Conservation (phyloP, 2,888 invertebrate genomes). For the Pyralis farinalis region DNA sequence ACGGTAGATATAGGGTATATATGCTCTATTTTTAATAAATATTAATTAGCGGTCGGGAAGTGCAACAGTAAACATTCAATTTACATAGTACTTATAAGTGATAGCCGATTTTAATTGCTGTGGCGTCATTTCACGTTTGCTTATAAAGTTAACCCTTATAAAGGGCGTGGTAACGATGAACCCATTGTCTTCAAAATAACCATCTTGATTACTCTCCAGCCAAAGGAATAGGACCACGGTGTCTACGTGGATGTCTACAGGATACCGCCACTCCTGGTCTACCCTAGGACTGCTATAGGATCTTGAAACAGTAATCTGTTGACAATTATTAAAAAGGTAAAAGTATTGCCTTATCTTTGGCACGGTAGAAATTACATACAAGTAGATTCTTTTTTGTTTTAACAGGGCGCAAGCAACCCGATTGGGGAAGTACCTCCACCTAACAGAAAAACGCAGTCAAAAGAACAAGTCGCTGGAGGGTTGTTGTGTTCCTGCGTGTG, state of each 20-base stretch:
- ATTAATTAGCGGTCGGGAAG: no score
- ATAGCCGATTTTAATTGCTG: constrained; percentile 42
- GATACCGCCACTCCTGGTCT: constrained; percentile 23
- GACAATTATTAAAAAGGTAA: constrained; percentile 14
- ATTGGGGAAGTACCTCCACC: no score
- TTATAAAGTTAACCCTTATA: constrained; percentile 32
- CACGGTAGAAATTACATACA: no score
- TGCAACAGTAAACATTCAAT: constrained; percentile 23
- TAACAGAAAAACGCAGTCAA: no score
- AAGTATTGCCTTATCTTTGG: no score
- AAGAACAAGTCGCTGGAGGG: no score
- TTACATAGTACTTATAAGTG: constrained; percentile 51
- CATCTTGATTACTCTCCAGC: constrained; percentile 80
- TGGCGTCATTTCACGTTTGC: constrained; percentile 28
- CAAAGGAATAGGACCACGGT: constrained; percentile 85
- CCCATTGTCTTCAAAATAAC: constrained; percentile 89
- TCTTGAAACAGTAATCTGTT: constrained; percentile 46
- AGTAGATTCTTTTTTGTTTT: no score
- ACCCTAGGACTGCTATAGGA: constrained; percentile 1
- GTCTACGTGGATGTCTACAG: constrained; percentile 55
- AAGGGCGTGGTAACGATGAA: constrained; percentile 72
- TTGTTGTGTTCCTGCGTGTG: no score
- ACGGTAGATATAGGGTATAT: no score
- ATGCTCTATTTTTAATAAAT: no score
- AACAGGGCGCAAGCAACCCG: no score